Evolutionary conservation across 2,113 vertebrate genomes (phyloP), one percentile per base, ranked within the genome.

Genomic region (Seriola aureovittata): DNA sequence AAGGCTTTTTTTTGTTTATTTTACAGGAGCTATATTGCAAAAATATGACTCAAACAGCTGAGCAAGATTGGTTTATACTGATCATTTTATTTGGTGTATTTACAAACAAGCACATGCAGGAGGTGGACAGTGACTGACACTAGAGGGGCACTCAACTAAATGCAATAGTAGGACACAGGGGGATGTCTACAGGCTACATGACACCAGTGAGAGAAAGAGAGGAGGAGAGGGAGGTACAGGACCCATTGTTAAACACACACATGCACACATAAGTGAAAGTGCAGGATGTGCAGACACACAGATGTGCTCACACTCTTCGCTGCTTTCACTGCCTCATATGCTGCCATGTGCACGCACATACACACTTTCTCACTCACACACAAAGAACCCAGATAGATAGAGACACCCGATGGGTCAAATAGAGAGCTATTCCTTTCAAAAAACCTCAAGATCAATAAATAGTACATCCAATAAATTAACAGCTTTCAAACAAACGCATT

Each of bases 71-170:
- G 81, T 92, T 92, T 87, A 88, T 92, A 88, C 79, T 87, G 80
- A 85, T 88, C 78, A 67, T 77, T 95, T 96, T 96, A 95, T 96
- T 96, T 90, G 71, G 90, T 95, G 93, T 95, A 95, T 95, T 93
- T 96, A 96, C 95, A 96, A 95, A 95, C 95, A 95, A 94, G 94
- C 95, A 94, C 95, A 96, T 96, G 95, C 95, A 95, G 93, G 92
- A 92, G 82, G 80, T 89, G 81, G 87, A 92, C 91, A 86, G 81
- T 89, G 94, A 94, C 91, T 87, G 92, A 93, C 89, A 92, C 89
- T 90, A 93, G 78, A 84, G 81, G 92, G 87, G 89, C 82, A 90
- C 91, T 87, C 85, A 75, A 93, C 84, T 89, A 89, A 92, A 92
- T 88, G 82, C 74, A 89, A 89, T 82, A 93, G 87, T 86, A 74